Percentiles rank a stretch among this genome's conserved stretches.
phyloP scores from a whole-genome alignment of 2,888 invertebrate genomes.

The Rhamnusium bicolor region DNA sequence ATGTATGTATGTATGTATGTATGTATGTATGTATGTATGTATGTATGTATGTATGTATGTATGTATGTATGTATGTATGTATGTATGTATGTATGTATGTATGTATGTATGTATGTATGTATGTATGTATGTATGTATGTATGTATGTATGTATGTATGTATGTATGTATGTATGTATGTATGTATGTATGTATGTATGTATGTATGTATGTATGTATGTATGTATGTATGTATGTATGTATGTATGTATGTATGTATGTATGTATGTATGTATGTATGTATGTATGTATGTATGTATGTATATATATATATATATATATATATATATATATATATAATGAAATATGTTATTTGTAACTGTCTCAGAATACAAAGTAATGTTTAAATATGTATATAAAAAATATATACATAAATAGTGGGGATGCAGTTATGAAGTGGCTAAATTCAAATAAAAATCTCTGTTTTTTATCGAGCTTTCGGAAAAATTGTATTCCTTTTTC shows the following conservation, averaged over 20 bases:
- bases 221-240: not conserved
- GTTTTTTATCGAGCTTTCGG: too few relatives aligned
- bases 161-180: not conserved
- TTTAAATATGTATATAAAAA: too few relatives aligned
- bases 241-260: not conserved
- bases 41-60: not conserved
- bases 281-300: not conserved
- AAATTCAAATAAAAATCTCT: too few relatives aligned
- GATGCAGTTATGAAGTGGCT: too few relatives aligned
- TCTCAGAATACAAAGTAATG: too few relatives aligned
- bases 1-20: constrained; percentile 25
- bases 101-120: not conserved
- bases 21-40: constrained; percentile 33
- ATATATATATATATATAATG: not conserved
- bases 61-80: not conserved
- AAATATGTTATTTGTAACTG: too few relatives aligned
- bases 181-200: not conserved
- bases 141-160: not conserved
- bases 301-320: not conserved
- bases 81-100: not conserved
- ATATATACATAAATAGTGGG: too few relatives aligned
- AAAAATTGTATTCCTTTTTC: too few relatives aligned
- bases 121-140: not conserved
- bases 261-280: not conserved
- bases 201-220: not conserved